Base-by-base conservation (phyloP, 35 echinoderm and acorn worm genomes). In the Holothuria glaberrima region DNA sequence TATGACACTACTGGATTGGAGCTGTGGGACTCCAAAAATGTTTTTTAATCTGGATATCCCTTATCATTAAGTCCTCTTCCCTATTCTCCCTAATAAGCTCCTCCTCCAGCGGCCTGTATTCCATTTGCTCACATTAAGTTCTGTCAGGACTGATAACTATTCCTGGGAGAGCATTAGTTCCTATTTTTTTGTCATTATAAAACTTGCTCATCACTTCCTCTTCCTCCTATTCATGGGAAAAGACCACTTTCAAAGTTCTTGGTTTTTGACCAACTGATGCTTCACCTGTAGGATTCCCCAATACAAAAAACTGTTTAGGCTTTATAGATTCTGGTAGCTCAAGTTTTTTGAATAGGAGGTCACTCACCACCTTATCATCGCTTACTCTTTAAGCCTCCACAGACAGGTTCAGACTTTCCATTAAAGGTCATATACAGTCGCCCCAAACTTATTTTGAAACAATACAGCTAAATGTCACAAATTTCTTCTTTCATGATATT, bases 41-140 rank as follows among this genome's bases (percentile, higher is more conserved):
- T 48, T 58, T 57, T 46, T 33, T 56, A 6, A 82, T 82, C n/a
- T 82, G 48, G 5, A 82, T 14, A 25, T 82, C 78, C 48, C 46
- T 24, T 5, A 82, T 82, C n/a, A 57, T 30, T 33, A 83, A 59
- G 17, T 83, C 79, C 25, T 20, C 5, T 41, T 54, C 76, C 22
- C 76, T 38, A 81, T 81, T 81, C 41, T 29, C 30, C 22, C 17
- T 81, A 22, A 5, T 24, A 20, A 81, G 22, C 41, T 48, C 41
- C 28, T 48, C 41, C 52, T 81, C 48, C 28, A 58, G 13, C 21
- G 35, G 7, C 16, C 29, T 48, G 28, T 52, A 81, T 38, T 81
- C 76, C 41, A 81, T 81, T 30, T 81, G 76, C 44, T 81, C 76
- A 34, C 76, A 81, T 58, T 0, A 50, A 7, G 76, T 81, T 81